Percentiles rank a stretch among this genome's conserved stretches.
These are phyloP conservation scores for Oeneis ivallda DNA, from an alignment of 2,888 invertebrate genomes.

Conservation along the genomic window DNA sequence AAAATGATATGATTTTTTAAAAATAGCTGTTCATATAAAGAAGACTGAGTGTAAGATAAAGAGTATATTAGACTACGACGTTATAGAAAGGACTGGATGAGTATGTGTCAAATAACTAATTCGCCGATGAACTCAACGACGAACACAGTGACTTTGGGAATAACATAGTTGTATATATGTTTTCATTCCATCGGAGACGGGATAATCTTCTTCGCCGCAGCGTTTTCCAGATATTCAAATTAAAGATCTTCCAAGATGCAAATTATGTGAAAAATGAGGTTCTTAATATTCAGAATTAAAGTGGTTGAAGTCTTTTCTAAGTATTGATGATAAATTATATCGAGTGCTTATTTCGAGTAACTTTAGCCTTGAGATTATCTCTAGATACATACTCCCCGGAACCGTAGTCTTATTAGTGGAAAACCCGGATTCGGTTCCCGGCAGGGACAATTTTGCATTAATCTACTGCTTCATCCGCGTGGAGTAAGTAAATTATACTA, in stretches of 20 bases:
- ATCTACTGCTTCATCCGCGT: too few relatives aligned
- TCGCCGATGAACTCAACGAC: neutral
- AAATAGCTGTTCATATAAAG: neutral
- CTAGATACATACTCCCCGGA: too few relatives aligned
- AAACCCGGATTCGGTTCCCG: too few relatives aligned
- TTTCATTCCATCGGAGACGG: neutral
- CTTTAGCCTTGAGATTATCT: too few relatives aligned
- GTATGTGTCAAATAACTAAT: neutral
- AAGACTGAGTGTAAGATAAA: neutral
- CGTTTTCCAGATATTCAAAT: neutral
- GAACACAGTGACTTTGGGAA: neutral
- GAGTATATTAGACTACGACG: too few relatives aligned
- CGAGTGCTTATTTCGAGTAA: neutral
- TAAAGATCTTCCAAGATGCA: constrained; percentile 4
- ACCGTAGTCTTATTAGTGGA: too few relatives aligned
- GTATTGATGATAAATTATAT: neutral
- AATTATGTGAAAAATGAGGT: neutral
- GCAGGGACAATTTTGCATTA: too few relatives aligned
- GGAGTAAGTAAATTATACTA: too few relatives aligned
- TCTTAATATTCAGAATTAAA: neutral
- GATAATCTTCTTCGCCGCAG: constrained; percentile 8
- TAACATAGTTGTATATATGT: neutral
- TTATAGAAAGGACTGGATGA: too few relatives aligned
- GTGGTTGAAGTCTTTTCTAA: neutral
- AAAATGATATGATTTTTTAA: too few relatives aligned